Evolutionary conservation across 2,113 vertebrate genomes (phyloP), one percentile per base, ranked within the genome.

Genomic region (Collichthys lucidus): DNA sequence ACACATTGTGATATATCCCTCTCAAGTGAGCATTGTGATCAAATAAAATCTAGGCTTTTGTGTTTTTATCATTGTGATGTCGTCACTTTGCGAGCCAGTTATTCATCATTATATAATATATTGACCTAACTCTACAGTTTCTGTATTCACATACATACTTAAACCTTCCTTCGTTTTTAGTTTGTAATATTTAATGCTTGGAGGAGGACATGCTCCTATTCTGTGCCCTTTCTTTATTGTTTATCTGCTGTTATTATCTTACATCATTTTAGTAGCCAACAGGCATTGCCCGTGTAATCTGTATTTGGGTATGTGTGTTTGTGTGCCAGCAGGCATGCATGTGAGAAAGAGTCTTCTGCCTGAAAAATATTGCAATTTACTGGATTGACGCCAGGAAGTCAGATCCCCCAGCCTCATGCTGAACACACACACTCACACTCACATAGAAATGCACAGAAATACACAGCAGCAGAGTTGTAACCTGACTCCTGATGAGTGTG

Each of bases 381-480:
- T 89, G 91, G 87, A 87, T 44, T 31, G 63, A 84, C 0, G 74
- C 84, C 88, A 90, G 82, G 74, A 89, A 90, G 88, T 82, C 75
- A 82, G 71, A 86, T 79, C 77, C 74, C 74, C 53, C 56, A 53
- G 56, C 61, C 84, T 44, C 71, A 64, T 73, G 47, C 75, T 67
- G 31, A 77, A 70, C 84, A 76, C 79, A 79, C 79, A 83, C 70
- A 79, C 79, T 60, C 62, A 22, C 44, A 65, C 44, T 69, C 62
- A 49, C 74, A 65, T 31, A 56, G 22, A 86, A 64, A 73, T 60
- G 40, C 74, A 82, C 64, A 79, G 84, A 76, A 53, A 20, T 20
- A 63, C 35, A 52, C 60, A 72, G 84, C 78, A 86, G 79, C 83
- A 78, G 82, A 86, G 78, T 81, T 87, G 91, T 91, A 92, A 92